Conservation (phyloP, 1,140 invertebrate species). For the Pogonognathellus flavescens region DNA sequence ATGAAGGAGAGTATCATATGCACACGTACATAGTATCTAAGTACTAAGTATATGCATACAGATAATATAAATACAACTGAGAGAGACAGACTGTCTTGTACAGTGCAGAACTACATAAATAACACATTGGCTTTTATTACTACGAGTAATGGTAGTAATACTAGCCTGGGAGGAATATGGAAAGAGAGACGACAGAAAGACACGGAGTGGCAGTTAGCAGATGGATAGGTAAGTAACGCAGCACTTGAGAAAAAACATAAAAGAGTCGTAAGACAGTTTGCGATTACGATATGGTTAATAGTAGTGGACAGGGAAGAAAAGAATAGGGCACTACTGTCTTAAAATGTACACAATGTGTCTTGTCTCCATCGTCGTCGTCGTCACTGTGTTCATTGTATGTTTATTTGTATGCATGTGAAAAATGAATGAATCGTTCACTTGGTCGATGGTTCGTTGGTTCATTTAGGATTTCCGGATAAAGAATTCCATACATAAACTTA, state of each 20-base stretch:
- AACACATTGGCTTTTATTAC: neutral
- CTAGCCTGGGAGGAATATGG: too few species aligned
- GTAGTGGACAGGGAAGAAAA: neutral
- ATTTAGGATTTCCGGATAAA: slow-evolving; percentile 45
- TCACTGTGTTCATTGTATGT: neutral
- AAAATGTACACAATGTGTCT: neutral
- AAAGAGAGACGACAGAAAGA: too few species aligned
- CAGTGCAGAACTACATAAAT: neutral
- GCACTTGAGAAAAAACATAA: too few species aligned
- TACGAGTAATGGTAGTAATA: too few species aligned
- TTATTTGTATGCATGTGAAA: slow-evolving; percentile 50
- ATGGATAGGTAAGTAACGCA: too few species aligned
- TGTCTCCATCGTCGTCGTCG: neutral
- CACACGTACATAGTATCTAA: too few species aligned
- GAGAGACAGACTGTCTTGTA: too few species aligned
- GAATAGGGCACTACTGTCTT: neutral
- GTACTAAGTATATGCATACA: too few species aligned
- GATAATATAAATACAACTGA: too few species aligned
- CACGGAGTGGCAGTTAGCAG: too few species aligned
- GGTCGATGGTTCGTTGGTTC: slow-evolving; percentile 42
- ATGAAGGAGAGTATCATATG: too few species aligned
- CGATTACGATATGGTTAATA: neutral
- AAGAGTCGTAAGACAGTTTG: too few species aligned
- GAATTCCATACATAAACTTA: neutral
- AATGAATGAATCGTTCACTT: slow-evolving; percentile 45